Base-by-base conservation (phyloP, 2,888 invertebrate genomes). In the Andrena fulva region DNA sequence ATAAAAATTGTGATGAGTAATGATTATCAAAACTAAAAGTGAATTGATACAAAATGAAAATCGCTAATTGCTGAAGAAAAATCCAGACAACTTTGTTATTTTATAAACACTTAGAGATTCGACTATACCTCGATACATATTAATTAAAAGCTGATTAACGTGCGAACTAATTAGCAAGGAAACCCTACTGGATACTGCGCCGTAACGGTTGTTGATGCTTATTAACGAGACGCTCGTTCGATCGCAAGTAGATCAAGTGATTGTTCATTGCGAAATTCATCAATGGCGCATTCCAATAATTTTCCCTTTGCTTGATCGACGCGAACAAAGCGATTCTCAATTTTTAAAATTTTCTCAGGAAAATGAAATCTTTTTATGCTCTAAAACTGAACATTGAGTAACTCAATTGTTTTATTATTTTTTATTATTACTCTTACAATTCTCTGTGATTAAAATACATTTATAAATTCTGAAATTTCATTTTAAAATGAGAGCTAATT, bases 141-240 rank as follows among this genome's bases (percentile, higher is more conserved):
- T 91, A 91, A 91, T 89, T 88, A 70, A 84, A 54, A 60, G 67
- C 33, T 73, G 42, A 66, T 79, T 62, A 70, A 80, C 68, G 85
- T 78, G 82, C 72, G 85, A 89, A 89, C 84, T 83, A 90, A 91
- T 91, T 89, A 89, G 78, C 78, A 24, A 78, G 69, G 76, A 64
- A 84, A 86, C 29, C 56, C 20, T 76, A 59, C 54, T 75, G 73
- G 75, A 82, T 78, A 31, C 59, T 52, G 8, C 10, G 52, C 20
- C 8, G 52, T 89, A 89, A 88, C 86, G 79, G 86, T 89, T 80
- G 48, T 73, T 71, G 54, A 70, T 80, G 69, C 68, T 87, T 60
- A 81, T 82, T 84, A 77, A 52, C 63, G 50, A 42, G 50, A 54
- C 54, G 10, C 16, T 77, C 56, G 60, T 63, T 79, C 71, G 56